phyloP scores from a whole-genome alignment of 2,797 vertebrate species.

The Setipinna tenuifilis region DNA sequence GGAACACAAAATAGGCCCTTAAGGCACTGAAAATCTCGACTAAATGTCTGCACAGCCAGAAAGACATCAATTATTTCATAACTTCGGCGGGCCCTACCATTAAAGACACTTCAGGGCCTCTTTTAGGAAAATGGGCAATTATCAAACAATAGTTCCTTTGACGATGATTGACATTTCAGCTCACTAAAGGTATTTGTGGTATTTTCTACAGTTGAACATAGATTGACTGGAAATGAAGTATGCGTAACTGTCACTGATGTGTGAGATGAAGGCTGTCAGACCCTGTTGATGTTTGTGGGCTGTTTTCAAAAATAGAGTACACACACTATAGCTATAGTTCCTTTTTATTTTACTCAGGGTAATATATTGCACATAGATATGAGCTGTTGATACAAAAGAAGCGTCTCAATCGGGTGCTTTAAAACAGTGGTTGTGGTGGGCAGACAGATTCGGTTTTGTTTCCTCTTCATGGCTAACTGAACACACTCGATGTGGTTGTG shows the following conservation, averaged over 20 bases:
- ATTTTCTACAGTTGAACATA: background rate
- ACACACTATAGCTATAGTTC: background rate
- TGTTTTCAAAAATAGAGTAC: background rate
- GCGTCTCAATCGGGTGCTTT: background rate
- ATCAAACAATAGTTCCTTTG: background rate
- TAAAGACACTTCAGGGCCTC: background rate
- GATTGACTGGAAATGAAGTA: background rate
- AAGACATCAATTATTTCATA: background rate
- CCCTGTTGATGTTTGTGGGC: background rate
- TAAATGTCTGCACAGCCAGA: background rate
- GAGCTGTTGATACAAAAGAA: background rate
- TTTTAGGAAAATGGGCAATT: background rate
- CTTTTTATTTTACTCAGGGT: background rate
- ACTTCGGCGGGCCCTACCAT: background rate
- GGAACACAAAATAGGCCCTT: constrained; percentile 33
- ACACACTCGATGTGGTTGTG: background rate
- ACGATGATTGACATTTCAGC: background rate
- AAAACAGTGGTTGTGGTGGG: too few relatives aligned
- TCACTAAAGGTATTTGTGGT: background rate
- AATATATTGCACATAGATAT: background rate
- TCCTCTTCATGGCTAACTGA: background rate
- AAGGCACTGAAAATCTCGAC: constrained; percentile 18
- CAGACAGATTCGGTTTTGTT: background rate
- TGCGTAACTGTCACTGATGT: background rate
- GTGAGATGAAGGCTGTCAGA: background rate